Conservation (phyloP, 2,113 vertebrate species). For the Hirundichthys speculiger region DNA sequence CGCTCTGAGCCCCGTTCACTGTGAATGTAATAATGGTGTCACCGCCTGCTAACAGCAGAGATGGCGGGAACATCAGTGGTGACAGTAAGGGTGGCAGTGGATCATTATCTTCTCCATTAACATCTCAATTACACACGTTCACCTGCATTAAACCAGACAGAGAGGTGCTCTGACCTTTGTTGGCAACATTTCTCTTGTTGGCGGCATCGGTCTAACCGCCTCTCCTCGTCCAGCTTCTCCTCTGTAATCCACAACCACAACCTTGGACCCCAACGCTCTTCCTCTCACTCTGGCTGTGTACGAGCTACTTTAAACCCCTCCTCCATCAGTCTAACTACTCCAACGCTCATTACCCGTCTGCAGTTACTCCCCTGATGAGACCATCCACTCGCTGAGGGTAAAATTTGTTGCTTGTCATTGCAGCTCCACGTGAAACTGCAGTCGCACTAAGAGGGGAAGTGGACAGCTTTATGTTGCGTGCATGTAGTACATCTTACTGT, state of each 20-base stretch:
- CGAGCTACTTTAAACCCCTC: conserved; percentile 4
- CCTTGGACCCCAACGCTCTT: conserved; percentile 30
- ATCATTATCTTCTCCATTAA: conserved; percentile 74
- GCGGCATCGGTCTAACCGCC: conserved; percentile 39
- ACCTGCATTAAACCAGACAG: conserved; percentile 53
- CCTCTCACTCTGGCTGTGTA: not conserved
- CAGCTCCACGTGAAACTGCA: too few species aligned
- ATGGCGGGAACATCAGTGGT: conserved; percentile 3
- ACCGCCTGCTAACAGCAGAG: conserved; percentile 39
- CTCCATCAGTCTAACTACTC: not conserved
- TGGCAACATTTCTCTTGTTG: too few species aligned
- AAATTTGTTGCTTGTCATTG: too few species aligned
- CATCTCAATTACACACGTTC: conserved; percentile 72
- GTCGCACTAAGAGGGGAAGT: too few species aligned
- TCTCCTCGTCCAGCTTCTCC: conserved; percentile 1
- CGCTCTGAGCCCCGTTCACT: conserved; percentile 62
- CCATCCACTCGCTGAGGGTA: too few species aligned
- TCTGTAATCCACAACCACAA: conserved; percentile 57
- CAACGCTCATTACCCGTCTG: not conserved
- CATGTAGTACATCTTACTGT: too few species aligned
- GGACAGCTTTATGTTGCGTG: too few species aligned
- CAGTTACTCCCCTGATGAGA: too few species aligned
- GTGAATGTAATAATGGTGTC: conserved; percentile 59
- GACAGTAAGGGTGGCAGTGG: conserved; percentile 22
- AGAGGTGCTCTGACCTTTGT: conserved; percentile 72